Conservation (phyloP, 2,797 vertebrate genomes). For the Labeo calbasu region DNA sequence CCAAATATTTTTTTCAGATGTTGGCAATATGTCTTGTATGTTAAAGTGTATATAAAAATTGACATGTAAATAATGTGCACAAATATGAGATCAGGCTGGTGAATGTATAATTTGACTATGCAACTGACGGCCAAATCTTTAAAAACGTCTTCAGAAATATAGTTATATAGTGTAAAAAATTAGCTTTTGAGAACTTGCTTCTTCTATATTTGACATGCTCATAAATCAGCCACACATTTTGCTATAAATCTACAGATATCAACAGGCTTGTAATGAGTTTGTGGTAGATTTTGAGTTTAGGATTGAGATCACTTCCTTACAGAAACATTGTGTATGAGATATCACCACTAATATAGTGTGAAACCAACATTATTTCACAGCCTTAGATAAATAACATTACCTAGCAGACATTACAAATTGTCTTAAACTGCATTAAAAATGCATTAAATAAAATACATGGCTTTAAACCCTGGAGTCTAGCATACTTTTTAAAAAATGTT, state of each 20-base stretch:
- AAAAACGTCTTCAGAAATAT: neutral
- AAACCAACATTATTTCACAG: slow-evolving; percentile 3
- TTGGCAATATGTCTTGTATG: no score
- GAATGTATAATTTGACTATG: no score
- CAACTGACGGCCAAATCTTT: neutral
- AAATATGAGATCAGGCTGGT: no score
- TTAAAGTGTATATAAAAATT: no score
- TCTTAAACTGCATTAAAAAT: slow-evolving; percentile 13
- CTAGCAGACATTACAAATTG: neutral
- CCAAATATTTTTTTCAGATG: no score
- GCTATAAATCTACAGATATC: neutral
- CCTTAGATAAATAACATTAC: neutral
- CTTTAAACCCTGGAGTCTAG: neutral
- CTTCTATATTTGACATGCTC: neutral
- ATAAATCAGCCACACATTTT: neutral
- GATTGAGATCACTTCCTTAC: neutral
- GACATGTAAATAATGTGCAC: no score
- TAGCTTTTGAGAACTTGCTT: neutral
- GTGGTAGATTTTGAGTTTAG: neutral
- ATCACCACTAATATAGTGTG: neutral
- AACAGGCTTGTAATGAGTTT: neutral
- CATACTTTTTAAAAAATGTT: slow-evolving; percentile 8
- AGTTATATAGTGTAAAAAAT: neutral
- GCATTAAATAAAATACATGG: slow-evolving; percentile 29
- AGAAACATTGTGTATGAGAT: neutral